phyloP scores from a whole-genome alignment of 2,113 vertebrate genomes.

The Erinaceus europaeus region DNA sequence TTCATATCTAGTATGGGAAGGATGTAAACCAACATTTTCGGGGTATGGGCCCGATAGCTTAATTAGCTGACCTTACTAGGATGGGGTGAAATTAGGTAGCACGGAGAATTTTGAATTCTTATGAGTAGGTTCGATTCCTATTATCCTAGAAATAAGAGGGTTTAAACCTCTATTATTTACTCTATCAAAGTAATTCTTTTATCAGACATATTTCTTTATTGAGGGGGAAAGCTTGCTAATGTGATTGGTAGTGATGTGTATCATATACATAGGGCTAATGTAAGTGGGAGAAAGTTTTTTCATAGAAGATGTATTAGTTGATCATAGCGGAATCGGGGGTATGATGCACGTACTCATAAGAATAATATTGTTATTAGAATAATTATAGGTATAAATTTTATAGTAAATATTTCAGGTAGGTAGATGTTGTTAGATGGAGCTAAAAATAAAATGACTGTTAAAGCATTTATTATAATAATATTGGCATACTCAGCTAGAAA shows the following conservation, averaged over 20 bases:
- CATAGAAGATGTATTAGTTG: neutral
- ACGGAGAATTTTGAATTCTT: neutral
- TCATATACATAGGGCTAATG: neutral
- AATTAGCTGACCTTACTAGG: neutral
- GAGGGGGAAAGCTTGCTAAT: neutral
- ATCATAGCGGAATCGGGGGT: neutral
- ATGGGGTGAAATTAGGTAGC: neutral
- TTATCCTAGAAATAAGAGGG: neutral
- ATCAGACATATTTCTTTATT: neutral
- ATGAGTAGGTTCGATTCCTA: neutral
- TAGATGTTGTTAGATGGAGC: neutral
- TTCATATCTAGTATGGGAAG: neutral
- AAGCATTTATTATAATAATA: neutral
- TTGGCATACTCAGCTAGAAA: neutral
- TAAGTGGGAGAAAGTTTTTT: neutral
- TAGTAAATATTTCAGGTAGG: neutral
- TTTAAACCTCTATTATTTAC: neutral
- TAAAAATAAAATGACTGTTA: neutral
- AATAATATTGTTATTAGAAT: neutral
- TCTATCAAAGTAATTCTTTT: neutral
- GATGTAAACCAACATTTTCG: neutral
- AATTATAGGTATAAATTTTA: neutral
- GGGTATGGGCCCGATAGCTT: neutral
- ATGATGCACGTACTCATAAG: neutral
- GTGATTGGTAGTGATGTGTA: neutral